Percentiles rank a stretch among this genome's conserved stretches.
Conservation (phyloP, 2,797 vertebrate species). For the Acanthurus leucopareius region DNA sequence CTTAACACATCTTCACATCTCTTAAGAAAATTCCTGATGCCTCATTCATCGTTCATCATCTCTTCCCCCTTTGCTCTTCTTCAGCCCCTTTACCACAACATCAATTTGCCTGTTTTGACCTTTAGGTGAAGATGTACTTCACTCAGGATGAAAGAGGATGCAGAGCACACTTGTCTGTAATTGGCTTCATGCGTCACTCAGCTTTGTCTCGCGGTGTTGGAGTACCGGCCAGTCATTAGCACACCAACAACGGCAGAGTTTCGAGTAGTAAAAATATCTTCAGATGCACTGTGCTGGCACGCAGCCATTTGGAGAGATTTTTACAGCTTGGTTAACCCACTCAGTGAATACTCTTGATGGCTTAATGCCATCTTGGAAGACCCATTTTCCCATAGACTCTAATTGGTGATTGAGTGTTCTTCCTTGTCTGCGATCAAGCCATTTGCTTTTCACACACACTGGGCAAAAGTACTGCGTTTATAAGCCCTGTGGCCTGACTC, state of each 20-base stretch:
- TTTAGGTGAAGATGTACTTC: slow-evolving; percentile 76
- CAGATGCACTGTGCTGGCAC: slow-evolving; percentile 50
- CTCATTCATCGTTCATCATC: slow-evolving; percentile 22
- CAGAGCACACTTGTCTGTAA: slow-evolving; percentile 64
- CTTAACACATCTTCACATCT: slow-evolving; percentile 3
- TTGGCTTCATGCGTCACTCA: slow-evolving; percentile 75
- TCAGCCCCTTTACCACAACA: slow-evolving; percentile 23
- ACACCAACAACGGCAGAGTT: slow-evolving; percentile 50
- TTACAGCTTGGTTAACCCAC: slow-evolving; percentile 61
- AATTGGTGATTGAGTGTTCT: slow-evolving; percentile 64
- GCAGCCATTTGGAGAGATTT: slow-evolving; percentile 58
- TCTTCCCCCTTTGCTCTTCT: slow-evolving; percentile 30
- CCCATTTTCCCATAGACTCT: slow-evolving; percentile 61
- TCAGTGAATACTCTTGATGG: slow-evolving; percentile 61
- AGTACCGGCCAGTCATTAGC: slow-evolving; percentile 67
- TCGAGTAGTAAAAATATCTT: slow-evolving; percentile 67
- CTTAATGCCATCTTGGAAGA: slow-evolving; percentile 56
- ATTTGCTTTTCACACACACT: slow-evolving; percentile 44
- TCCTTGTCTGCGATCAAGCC: slow-evolving; percentile 42
- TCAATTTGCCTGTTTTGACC: slow-evolving; percentile 65
- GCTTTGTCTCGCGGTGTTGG: slow-evolving; percentile 64
- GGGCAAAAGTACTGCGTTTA: slow-evolving; percentile 51
- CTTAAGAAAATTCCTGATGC: slow-evolving; percentile 10
- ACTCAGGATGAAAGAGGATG: slow-evolving; percentile 56
- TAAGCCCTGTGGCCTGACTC: slow-evolving; percentile 49